Evolutionary conservation across 1,140 invertebrate species (phyloP).

Genomic region (Bilobella aurantiaca): DNA sequence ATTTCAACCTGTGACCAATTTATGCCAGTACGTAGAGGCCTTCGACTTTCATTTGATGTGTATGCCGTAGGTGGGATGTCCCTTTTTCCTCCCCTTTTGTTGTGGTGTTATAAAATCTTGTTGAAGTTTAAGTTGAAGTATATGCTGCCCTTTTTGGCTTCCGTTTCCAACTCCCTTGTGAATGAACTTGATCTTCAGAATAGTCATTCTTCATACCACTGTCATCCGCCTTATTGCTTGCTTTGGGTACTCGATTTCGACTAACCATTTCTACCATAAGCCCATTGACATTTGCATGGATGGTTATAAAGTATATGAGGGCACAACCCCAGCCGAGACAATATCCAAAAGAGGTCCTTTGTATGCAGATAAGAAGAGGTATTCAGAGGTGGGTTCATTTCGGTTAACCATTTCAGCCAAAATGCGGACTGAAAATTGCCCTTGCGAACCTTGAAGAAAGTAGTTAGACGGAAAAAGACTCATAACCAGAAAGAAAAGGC

Average conservation of each 20-base stretch:
- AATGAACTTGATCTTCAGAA: neutral
- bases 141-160: neutral
- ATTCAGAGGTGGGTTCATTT: no score
- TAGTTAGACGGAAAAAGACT: no score
- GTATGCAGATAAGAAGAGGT: no score
- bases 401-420: no score
- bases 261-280: neutral
- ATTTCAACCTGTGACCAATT: neutral
- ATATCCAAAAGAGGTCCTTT: neutral
- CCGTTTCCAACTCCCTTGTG: neutral
- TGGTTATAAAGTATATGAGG: neutral
- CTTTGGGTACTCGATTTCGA: neutral
- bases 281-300: neutral
- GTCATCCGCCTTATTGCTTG: neutral
- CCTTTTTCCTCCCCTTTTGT: neutral
- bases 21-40: neutral
- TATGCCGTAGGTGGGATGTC: neutral
- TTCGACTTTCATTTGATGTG: neutral
- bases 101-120: neutral
- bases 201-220: neutral
- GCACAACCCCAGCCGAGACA: neutral
- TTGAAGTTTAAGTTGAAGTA: neutral
- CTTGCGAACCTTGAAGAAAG: no score
- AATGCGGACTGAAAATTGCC: no score
- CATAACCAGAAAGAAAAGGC: no score